These are phyloP conservation scores for Papilio helenus DNA, from an alignment of 1,140 invertebrate species.

Conservation along the genomic window DNA sequence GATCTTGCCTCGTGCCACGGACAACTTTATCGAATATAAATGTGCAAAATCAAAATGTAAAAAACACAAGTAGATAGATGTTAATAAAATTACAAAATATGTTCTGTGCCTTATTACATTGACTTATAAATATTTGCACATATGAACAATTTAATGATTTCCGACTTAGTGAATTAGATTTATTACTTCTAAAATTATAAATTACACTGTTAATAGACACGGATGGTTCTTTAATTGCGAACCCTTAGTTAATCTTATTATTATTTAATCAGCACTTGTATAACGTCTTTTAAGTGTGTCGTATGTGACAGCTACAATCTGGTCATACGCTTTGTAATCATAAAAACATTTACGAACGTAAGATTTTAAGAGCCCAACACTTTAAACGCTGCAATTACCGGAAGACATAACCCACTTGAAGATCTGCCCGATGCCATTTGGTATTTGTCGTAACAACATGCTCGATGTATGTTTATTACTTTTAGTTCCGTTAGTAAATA, in stretches of 20 bases:
- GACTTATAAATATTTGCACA: too few relatives aligned
- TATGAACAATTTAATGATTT: too few relatives aligned
- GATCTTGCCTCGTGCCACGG: not conserved
- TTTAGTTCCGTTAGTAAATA: slow-evolving; percentile 19
- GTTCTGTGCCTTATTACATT: too few relatives aligned
- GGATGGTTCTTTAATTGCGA: not conserved
- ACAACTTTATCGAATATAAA: not conserved
- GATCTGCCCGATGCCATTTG: slow-evolving; percentile 1
- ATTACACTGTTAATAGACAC: too few relatives aligned
- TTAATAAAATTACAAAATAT: not conserved
- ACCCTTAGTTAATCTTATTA: not conserved
- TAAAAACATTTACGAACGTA: slow-evolving; percentile 1
- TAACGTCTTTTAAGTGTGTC: not conserved
- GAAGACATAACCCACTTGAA: slow-evolving; percentile 13
- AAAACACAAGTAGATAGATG: not conserved
- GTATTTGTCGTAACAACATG: slow-evolving; percentile 19
- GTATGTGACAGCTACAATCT: not conserved
- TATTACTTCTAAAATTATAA: too few relatives aligned
- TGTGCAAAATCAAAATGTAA: not conserved
- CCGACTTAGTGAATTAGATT: too few relatives aligned
- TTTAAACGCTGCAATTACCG: slow-evolving; percentile 3
- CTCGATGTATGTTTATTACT: slow-evolving; percentile 18
- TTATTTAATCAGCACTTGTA: not conserved
- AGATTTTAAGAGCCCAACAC: not conserved
- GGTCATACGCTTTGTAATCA: not conserved